These are phyloP conservation scores for Sphenopsis melanotis DNA, from an alignment of 2,797 vertebrate genomes.

Conservation along the genomic window DNA sequence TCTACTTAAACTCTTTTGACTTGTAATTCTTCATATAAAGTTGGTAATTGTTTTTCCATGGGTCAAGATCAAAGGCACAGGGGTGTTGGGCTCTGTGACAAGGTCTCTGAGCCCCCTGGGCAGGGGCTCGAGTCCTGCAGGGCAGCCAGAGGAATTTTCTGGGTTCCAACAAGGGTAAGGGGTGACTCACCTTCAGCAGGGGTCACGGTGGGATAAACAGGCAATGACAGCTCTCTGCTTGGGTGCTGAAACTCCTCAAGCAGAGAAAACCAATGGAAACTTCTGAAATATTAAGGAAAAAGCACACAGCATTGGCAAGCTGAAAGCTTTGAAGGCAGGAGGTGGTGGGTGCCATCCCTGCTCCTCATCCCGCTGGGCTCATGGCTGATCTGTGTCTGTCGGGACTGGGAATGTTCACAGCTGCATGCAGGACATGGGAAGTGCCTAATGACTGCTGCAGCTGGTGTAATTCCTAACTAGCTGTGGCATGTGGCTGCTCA, in stretches of 20 bases:
- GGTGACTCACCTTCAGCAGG: neutral
- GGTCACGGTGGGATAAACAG: fast-evolving
- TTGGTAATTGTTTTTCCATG: too few species aligned
- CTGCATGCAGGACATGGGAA: slow-evolving; percentile 28
- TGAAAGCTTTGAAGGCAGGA: neutral
- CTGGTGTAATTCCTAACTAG: slow-evolving; percentile 45
- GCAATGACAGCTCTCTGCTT: neutral
- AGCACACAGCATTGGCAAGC: fast-evolving
- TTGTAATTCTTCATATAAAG: too few species aligned
- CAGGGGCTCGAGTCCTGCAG: too few species aligned
- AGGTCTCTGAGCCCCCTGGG: too few species aligned
- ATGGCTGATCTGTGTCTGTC: neutral
- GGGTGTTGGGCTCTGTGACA: too few species aligned
- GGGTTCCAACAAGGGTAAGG: neutral
- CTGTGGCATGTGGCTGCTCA: slow-evolving; percentile 33
- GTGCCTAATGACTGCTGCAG: slow-evolving; percentile 39
- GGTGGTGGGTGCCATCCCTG: neutral
- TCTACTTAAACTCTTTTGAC: too few species aligned
- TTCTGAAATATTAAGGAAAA: neutral
- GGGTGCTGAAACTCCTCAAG: neutral
- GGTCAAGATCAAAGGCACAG: too few species aligned
- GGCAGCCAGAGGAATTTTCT: too few species aligned
- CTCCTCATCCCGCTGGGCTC: neutral
- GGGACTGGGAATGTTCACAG: neutral
- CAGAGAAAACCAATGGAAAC: neutral